Percentiles rank a stretch among this genome's conserved stretches.
phyloP scores from a whole-genome alignment of 2,113 vertebrate genomes.

The Accipiter virgatus region DNA sequence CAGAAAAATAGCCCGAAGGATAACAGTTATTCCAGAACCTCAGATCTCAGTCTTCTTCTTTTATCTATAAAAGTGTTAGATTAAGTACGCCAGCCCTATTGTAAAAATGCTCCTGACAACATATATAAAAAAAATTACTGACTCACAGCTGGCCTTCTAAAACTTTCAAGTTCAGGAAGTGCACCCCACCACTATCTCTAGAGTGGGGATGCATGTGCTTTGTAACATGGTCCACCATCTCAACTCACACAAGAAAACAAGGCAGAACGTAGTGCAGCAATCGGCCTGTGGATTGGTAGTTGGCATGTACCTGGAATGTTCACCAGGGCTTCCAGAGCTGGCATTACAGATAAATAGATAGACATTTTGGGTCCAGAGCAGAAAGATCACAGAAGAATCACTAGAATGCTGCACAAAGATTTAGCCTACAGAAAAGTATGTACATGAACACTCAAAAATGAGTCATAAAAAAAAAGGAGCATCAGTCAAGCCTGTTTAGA shows the following conservation, averaged over 20 bases:
- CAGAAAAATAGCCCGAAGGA: not conserved
- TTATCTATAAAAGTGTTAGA: not conserved
- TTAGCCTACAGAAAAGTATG: not conserved
- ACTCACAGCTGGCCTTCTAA: not conserved
- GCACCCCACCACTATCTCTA: not conserved
- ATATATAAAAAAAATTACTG: not conserved
- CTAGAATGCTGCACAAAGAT: not conserved
- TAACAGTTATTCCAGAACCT: not conserved
- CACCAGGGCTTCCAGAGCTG: not conserved
- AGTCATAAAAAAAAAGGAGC: not conserved
- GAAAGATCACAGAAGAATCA: not conserved
- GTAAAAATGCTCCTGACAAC: not conserved
- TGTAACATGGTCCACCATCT: not conserved
- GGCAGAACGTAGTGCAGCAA: accelerated
- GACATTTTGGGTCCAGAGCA: not conserved
- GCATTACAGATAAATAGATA: not conserved
- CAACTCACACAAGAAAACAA: accelerated
- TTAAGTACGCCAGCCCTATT: not conserved
- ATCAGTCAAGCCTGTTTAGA: not conserved
- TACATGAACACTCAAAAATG: not conserved
- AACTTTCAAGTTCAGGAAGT: not conserved
- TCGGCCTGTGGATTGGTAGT: not conserved
- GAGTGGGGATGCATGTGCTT: accelerated
- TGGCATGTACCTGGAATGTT: not conserved
- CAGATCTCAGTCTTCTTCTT: not conserved